phyloP scores from a whole-genome alignment of 2,113 vertebrate genomes.

The Mobula hypostoma region DNA sequence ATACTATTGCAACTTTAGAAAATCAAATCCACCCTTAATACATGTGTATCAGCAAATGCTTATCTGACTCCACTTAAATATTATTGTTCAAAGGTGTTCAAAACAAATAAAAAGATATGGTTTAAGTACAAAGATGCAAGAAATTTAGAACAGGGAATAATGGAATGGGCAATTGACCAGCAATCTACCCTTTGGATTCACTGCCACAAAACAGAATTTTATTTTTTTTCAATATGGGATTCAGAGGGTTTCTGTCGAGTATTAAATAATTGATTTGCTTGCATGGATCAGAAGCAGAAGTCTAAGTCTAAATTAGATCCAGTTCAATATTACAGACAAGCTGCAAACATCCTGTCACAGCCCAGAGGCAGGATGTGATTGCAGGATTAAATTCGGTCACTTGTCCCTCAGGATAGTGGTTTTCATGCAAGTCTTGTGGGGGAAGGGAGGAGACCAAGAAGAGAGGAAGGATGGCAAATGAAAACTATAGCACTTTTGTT shows the following conservation, averaged over 20 bases:
- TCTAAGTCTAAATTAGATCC: not conserved
- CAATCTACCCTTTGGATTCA: conserved; percentile 45
- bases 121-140: conserved; percentile 44
- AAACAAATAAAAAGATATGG: conserved; percentile 44
- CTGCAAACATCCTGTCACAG: not conserved
- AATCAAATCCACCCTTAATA: conserved; percentile 53
- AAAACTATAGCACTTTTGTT: not conserved
- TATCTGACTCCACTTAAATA: conserved; percentile 53
- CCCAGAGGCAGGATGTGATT: not conserved
- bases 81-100: conserved; percentile 44
- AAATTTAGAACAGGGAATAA: conserved; percentile 42
- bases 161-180: conserved; percentile 39
- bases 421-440: not conserved
- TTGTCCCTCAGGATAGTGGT: not conserved
- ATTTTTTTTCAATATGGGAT: conserved; percentile 41
- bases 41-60: conserved; percentile 45
- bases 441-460: not conserved
- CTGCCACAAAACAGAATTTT: conserved; percentile 44
- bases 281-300: not conserved
- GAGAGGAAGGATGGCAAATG: not conserved
- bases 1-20: conserved; percentile 46
- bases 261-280: not conserved
- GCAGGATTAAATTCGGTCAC: not conserved
- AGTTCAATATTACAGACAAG: not conserved
- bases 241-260: not conserved